Evolutionary conservation across 2,113 vertebrate genomes (phyloP).

Genomic region (Phylloscopus whistleri): DNA sequence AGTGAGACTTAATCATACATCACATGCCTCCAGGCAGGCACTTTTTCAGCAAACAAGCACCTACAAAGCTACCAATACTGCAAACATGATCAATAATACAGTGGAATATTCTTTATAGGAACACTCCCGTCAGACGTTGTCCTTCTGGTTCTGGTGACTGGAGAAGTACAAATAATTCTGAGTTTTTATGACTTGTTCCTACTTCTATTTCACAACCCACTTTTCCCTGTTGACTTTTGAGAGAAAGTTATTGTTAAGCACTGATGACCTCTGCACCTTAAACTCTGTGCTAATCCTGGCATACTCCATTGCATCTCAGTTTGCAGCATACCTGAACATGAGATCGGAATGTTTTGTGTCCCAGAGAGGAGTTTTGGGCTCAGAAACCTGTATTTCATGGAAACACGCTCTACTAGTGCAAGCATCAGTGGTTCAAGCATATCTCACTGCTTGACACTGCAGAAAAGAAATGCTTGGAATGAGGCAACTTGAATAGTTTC

Average conservation of each 20-base stretch:
- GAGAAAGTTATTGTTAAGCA: constrained; percentile 33
- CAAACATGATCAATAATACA: not conserved
- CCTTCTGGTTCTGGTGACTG: not conserved
- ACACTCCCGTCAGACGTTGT: not conserved
- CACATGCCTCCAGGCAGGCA: not conserved
- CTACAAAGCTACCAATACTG: not conserved
- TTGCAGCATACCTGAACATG: not conserved
- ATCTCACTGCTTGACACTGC: not conserved
- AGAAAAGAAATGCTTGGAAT: constrained; percentile 32
- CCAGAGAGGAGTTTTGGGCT: constrained; percentile 43
- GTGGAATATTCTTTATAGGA: not conserved
- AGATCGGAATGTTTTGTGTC: not conserved
- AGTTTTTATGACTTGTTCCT: not conserved
- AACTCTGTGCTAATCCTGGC: constrained; percentile 32
- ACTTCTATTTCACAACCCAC: constrained; percentile 18
- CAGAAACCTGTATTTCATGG: constrained; percentile 33
- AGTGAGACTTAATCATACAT: not conserved
- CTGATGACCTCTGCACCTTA: constrained; percentile 49
- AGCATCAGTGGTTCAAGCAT: not conserved
- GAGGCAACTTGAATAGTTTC: not conserved
- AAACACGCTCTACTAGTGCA: not conserved
- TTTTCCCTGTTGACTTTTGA: constrained; percentile 7
- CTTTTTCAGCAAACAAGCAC: not conserved
- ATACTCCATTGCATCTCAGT: constrained; percentile 21
- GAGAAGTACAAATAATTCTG: constrained; percentile 2